Conservation (phyloP, 2,113 vertebrate species). For the Numenius arquata region DNA sequence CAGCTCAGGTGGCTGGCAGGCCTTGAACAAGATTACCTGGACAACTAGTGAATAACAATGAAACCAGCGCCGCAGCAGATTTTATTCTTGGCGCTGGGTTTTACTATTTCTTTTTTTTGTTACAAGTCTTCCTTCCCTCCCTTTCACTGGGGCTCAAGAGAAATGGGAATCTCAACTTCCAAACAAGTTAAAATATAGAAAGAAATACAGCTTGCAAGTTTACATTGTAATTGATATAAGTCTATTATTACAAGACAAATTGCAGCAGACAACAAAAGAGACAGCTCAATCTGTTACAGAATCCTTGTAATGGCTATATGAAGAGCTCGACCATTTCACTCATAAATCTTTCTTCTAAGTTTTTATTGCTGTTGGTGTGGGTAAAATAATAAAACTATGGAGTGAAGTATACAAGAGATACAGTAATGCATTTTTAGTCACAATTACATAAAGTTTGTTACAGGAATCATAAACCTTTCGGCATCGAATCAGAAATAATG, state of each 20-base stretch:
- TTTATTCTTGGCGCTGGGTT: neutral
- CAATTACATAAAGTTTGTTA: neutral
- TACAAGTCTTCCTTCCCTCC: neutral
- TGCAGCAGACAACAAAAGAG: conserved; percentile 29
- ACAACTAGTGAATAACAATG: neutral
- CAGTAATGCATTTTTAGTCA: neutral
- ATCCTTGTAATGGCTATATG: conserved; percentile 25
- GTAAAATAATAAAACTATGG: conserved; percentile 29
- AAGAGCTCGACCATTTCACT: conserved; percentile 15
- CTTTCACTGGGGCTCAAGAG: neutral
- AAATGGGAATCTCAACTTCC: conserved; percentile 1
- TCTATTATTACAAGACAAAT: conserved; percentile 55
- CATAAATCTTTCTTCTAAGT: conserved; percentile 15
- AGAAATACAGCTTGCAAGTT: conserved; percentile 11
- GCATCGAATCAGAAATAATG: neutral
- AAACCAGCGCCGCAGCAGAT: neutral
- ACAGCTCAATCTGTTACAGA: conserved; percentile 58
- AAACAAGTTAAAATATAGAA: neutral
- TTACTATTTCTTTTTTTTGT: neutral
- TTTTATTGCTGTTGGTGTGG: neutral
- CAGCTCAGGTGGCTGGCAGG: conserved; percentile 38
- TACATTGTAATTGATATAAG: conserved; percentile 21
- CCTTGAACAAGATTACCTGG: neutral
- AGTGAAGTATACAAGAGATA: neutral
- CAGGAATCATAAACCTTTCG: neutral